These are phyloP conservation scores for Diorhabda sublineata DNA, from an alignment of 1,140 invertebrate genomes.

Conservation along the genomic window DNA sequence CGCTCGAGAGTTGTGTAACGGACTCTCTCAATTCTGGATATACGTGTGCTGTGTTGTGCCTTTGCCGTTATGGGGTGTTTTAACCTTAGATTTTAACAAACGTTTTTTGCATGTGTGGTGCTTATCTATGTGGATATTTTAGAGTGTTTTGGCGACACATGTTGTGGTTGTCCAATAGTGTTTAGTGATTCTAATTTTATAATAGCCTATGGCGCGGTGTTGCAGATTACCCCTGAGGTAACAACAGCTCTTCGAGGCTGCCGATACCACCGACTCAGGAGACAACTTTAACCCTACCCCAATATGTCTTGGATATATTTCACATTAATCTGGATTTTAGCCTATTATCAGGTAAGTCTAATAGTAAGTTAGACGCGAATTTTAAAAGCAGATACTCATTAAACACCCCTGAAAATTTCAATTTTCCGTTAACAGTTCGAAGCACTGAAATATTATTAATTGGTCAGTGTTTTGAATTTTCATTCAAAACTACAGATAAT, in stretches of 20 bases:
- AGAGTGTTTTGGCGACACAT: constrained; percentile 23
- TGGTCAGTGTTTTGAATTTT: constrained; percentile 26
- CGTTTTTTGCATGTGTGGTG: constrained; percentile 33
- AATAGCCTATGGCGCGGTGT: constrained; percentile 46
- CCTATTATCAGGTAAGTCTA: constrained; percentile 44
- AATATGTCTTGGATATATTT: constrained; percentile 47
- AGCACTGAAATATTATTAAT: constrained; percentile 21
- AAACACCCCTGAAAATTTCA: background rate
- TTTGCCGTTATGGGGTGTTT: constrained; percentile 35
- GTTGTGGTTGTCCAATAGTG: constrained; percentile 26
- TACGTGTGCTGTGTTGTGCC: constrained; percentile 32
- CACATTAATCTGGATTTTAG: constrained; percentile 37
- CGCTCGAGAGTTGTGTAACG: constrained; percentile 18
- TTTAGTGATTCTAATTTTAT: constrained; percentile 31
- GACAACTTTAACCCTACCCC: constrained; percentile 18
- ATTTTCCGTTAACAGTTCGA: constrained; percentile 9
- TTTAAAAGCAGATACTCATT: too few species aligned
- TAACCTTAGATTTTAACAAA: constrained; percentile 19
- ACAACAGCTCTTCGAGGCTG: constrained; percentile 44
- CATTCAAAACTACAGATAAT: background rate
- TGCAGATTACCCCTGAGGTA: constrained; percentile 46
- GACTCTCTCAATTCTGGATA: constrained; percentile 17
- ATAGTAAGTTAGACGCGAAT: too few species aligned
- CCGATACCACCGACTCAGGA: constrained; percentile 30
- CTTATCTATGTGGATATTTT: constrained; percentile 26